Conservation (phyloP, 2,113 vertebrate genomes). For the Prietella phreatophila region DNA sequence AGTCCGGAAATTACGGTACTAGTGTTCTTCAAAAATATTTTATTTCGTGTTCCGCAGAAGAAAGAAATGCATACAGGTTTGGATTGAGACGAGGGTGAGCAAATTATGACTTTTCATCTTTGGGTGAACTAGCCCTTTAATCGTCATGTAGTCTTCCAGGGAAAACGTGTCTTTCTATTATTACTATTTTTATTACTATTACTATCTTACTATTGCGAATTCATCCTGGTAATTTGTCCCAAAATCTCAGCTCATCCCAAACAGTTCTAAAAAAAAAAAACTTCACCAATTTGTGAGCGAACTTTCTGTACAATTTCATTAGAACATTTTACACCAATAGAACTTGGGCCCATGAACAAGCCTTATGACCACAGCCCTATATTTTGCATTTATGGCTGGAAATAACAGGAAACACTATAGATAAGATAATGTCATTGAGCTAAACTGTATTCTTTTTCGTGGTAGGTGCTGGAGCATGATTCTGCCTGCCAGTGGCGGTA, state of each 20-base stretch:
- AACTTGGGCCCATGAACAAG: not conserved
- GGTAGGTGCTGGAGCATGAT: conserved; percentile 75
- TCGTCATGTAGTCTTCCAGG: not conserved
- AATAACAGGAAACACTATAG: not conserved
- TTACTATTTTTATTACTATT: too few relatives aligned
- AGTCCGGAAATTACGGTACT: too few relatives aligned
- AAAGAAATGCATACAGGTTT: too few relatives aligned
- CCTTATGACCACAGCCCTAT: not conserved
- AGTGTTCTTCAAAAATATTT: too few relatives aligned
- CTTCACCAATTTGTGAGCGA: not conserved
- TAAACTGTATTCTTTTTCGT: conserved; percentile 27
- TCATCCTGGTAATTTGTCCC: not conserved
- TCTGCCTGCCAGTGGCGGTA: conserved; percentile 87
- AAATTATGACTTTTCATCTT: too few relatives aligned
- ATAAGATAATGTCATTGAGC: conserved; percentile 3
- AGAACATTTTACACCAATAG: not conserved
- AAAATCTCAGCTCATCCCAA: not conserved
- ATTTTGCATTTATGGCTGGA: not conserved
- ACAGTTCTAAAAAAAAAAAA: not conserved
- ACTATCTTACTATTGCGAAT: not conserved
- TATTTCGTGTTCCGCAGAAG: too few relatives aligned
- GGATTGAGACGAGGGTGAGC: too few relatives aligned
- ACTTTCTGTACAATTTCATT: not conserved
- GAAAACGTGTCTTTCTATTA: too few relatives aligned
- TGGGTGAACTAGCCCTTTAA: too few relatives aligned